Conservation (phyloP, 2,888 invertebrate genomes). For the Erannis defoliaria region DNA sequence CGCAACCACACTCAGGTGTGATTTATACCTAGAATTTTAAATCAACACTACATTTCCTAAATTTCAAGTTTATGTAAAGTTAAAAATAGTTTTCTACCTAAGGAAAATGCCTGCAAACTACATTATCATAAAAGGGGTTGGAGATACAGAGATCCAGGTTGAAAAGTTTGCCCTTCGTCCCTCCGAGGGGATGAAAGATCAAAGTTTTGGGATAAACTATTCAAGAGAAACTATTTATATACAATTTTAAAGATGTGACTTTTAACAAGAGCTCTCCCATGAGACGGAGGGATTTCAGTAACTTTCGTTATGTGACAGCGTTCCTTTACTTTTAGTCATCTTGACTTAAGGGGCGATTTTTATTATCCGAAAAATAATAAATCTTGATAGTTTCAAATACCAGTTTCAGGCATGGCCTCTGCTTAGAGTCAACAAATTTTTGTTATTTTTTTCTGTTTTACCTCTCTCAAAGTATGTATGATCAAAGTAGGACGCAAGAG, state of each 20-base stretch:
- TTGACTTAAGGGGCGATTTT: background rate
- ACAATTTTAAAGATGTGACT: slow-evolving; percentile 32
- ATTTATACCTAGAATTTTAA: no score
- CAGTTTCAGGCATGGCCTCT: background rate
- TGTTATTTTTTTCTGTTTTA: no score
- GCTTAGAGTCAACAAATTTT: no score
- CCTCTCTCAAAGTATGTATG: no score
- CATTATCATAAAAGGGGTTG: slow-evolving; percentile 18
- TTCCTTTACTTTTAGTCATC: background rate
- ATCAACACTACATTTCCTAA: background rate
- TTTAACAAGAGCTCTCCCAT: slow-evolving; percentile 23
- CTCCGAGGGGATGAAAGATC: slow-evolving; percentile 33
- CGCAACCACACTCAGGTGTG: no score
- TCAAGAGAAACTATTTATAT: slow-evolving; percentile 33
- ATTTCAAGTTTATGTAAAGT: background rate
- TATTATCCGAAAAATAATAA: background rate
- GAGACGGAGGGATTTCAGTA: slow-evolving; percentile 7
- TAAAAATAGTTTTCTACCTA: background rate
- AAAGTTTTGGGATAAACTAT: slow-evolving; percentile 38
- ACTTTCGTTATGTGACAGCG: background rate
- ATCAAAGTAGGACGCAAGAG: no score
- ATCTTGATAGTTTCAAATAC: background rate
- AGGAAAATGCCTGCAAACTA: slow-evolving; percentile 4
- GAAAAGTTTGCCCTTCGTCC: slow-evolving; percentile 27
- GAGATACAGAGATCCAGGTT: slow-evolving; percentile 26